A percentile compares a stretch with the other conserved stretches of the same genome.
Evolutionary conservation across 2,888 invertebrate species (phyloP).

Genomic region (Pseudoips prasinana): DNA sequence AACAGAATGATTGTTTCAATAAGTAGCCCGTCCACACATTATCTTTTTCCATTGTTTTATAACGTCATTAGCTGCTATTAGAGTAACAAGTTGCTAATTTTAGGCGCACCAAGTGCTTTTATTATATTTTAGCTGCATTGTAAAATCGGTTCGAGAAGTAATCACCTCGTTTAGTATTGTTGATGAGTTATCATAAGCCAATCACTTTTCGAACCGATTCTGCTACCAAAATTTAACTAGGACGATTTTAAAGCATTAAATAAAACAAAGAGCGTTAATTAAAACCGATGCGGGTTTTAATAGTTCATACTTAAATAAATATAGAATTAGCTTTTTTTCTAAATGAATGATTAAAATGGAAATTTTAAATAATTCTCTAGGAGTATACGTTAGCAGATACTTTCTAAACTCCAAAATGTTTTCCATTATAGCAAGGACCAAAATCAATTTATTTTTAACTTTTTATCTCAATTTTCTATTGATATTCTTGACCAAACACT

Average conservation of each 20-base stretch:
- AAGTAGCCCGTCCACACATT: slow-evolving; percentile 45
- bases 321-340: slow-evolving; percentile 43
- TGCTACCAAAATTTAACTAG: slow-evolving; percentile 25
- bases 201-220: slow-evolving; percentile 26
- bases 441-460: slow-evolving; percentile 43
- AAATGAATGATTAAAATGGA: slow-evolving; percentile 38
- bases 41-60: slow-evolving; percentile 30
- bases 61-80: slow-evolving; percentile 36
- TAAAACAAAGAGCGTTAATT: no score
- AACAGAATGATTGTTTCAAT: slow-evolving; percentile 19
- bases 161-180: slow-evolving; percentile 10
- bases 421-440: slow-evolving; percentile 64
- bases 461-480: slow-evolving; percentile 46
- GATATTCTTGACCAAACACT: slow-evolving; percentile 55
- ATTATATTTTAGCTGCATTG: slow-evolving; percentile 28
- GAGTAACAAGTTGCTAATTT: slow-evolving; percentile 27
- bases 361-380: slow-evolving; percentile 43
- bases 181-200: slow-evolving; percentile 4
- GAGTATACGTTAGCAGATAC: slow-evolving; percentile 36
- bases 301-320: slow-evolving; percentile 36
- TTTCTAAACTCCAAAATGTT: slow-evolving; percentile 38
- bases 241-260: slow-evolving; percentile 28
- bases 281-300: slow-evolving; percentile 29
- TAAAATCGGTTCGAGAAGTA: slow-evolving; percentile 21
- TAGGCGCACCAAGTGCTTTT: slow-evolving; percentile 44